phyloP scores from a whole-genome alignment of 1,140 invertebrate genomes.

The Lutraria rhynchaena region DNA sequence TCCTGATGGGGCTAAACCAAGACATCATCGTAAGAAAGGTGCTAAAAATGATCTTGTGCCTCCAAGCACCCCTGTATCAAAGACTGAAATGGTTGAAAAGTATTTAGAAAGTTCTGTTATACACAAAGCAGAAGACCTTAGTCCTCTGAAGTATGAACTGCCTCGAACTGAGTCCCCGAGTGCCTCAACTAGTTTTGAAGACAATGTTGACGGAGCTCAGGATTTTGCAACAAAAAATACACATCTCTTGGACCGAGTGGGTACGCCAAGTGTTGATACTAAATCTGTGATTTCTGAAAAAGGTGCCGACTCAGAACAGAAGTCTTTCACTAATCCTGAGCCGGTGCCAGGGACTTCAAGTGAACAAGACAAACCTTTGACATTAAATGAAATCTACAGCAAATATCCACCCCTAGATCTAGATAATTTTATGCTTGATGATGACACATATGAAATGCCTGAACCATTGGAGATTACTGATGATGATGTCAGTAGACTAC shows the following conservation, averaged over 20 bases:
- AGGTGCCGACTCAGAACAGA: not conserved
- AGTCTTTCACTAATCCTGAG: not conserved
- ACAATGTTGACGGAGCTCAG: constrained; percentile 37
- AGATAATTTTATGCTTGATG: constrained; percentile 83
- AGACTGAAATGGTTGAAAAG: constrained; percentile 85
- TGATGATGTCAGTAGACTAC: constrained; percentile 81
- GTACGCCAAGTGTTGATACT: constrained; percentile 17
- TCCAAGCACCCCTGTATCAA: constrained; percentile 76
- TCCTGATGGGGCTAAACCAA: constrained; percentile 75
- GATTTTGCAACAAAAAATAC: constrained; percentile 18
- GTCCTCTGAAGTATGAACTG: constrained; percentile 72
- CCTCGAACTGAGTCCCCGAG: constrained; percentile 64
- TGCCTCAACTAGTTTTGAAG: constrained; percentile 57
- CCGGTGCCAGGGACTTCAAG: constrained; percentile 31
- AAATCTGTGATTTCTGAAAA: constrained; percentile 40
- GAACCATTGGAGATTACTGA: constrained; percentile 74
- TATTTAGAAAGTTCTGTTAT: constrained; percentile 82
- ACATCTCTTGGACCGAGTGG: not conserved
- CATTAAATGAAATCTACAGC: constrained; percentile 74
- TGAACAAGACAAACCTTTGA: constrained; percentile 52
- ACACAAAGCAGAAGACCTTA: constrained; percentile 69
- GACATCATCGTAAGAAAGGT: constrained; percentile 65
- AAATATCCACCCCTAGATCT: constrained; percentile 86
- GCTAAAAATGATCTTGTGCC: constrained; percentile 45
- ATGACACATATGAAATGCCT: constrained; percentile 65